Evolutionary conservation across 2,797 vertebrate species (phyloP), one percentile per base, ranked within the genome.

Genomic region (Nasua narica): DNA sequence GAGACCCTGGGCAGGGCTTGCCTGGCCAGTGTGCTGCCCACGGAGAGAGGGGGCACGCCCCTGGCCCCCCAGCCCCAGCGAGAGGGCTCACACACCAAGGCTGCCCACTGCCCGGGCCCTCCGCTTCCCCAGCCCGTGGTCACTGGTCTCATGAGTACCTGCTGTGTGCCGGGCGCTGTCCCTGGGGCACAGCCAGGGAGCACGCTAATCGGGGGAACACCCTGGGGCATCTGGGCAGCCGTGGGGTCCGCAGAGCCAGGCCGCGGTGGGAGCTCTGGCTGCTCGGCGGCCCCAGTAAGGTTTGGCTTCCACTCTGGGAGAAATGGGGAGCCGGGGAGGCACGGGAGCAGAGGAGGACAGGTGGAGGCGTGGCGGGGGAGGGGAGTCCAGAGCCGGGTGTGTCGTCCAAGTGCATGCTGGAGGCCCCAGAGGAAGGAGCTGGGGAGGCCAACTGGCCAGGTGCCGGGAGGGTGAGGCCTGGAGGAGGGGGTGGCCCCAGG

Each of bases 91-190:
- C 40, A 21, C 83, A 25, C 5, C 9, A 50, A 62, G 52, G 19
- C n/a, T 50, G 50, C 40, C 32, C 16, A 1, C 56, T n/a, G 48
- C 15, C 29, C 5, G 15, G 18, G 48, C 6, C 52, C 12, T 67
- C n/a, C 4, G 2, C 23, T 1, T 12, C 12, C 27, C 18, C 5
- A 4, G 69, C 54, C 5, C 1, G 4, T 25, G 35, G 56, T 56
- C 69, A 67, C 29, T 37, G 19, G 48, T 76, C 83, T 19, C 46
- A 62, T 32, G 60, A 52, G 72, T 29, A 16, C 35, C 43, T 4
- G 27, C 52, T 21, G 4, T 70, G 35, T 15, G 27, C 72, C 70
- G 3, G 23, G 40, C 8, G 1, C 21, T 11, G 16, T 14, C 46
- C 40, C 62, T n/a, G 52, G 50, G 21, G 52, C 70, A 43, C 70